These are phyloP conservation scores for Pholis gunnellus DNA, from an alignment of 2,113 vertebrate species.

Conservation along the genomic window DNA sequence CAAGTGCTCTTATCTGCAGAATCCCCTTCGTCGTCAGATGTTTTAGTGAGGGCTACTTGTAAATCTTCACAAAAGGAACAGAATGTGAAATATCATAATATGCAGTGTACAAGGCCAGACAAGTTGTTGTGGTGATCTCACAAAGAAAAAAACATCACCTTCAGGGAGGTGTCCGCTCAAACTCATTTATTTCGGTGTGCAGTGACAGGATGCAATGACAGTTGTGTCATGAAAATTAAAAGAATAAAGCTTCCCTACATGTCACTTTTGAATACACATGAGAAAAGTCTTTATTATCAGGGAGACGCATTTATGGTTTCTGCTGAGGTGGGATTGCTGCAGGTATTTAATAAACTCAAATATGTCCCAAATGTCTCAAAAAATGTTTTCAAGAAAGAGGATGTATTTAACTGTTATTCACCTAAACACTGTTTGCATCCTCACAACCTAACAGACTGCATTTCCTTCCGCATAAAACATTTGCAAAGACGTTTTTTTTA, in stretches of 20 bases:
- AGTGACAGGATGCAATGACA: background rate
- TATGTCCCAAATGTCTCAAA: background rate
- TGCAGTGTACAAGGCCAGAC: background rate
- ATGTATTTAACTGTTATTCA: background rate
- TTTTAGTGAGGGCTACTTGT: background rate
- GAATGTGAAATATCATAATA: background rate
- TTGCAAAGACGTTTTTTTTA: no score
- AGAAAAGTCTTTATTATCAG: background rate
- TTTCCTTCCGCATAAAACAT: no score
- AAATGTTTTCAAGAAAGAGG: background rate
- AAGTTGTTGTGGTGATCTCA: background rate
- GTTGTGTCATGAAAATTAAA: background rate
- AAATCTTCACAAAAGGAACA: background rate
- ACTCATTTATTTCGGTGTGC: background rate
- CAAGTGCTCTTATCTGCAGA: conserved; percentile 5
- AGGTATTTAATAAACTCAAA: background rate
- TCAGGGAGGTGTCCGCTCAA: background rate
- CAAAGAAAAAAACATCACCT: background rate
- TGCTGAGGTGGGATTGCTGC: background rate
- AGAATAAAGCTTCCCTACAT: background rate
- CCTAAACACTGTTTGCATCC: no score
- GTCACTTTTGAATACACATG: background rate
- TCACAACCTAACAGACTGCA: background rate
- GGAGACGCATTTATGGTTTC: background rate
- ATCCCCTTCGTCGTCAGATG: background rate